phyloP scores from a whole-genome alignment of 2,888 invertebrate species.

The Hedya salicella region DNA sequence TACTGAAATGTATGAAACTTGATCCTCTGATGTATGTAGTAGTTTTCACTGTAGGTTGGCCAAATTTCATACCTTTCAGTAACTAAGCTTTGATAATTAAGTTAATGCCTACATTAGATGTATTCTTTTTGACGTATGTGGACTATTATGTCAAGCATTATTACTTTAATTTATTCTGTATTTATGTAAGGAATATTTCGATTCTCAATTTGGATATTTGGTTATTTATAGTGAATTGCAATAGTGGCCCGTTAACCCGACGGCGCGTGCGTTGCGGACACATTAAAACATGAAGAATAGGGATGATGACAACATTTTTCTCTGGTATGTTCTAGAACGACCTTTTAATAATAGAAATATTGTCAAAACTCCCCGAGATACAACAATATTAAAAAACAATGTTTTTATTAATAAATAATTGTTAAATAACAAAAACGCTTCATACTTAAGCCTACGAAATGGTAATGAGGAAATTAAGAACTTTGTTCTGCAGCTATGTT shows the following conservation, averaged over 20 bases:
- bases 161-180: constrained; percentile 40
- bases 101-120: constrained; percentile 19
- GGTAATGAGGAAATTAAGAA: too few relatives aligned
- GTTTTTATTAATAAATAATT: too few relatives aligned
- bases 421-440: too few relatives aligned
- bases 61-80: constrained; percentile 26
- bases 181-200: constrained; percentile 31
- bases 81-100: constrained; percentile 11
- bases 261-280: constrained; percentile 21
- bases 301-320: too few relatives aligned
- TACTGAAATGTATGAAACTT: constrained; percentile 17
- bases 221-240: constrained; percentile 10
- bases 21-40: constrained; percentile 9
- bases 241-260: not conserved
- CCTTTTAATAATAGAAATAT: too few relatives aligned
- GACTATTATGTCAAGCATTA: constrained; percentile 33
- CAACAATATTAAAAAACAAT: too few relatives aligned
- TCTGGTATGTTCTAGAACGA: too few relatives aligned
- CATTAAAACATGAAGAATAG: constrained; percentile 23
- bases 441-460: too few relatives aligned
- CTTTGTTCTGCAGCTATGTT: too few relatives aligned
- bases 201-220: constrained; percentile 18
- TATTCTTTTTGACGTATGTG: constrained; percentile 36
- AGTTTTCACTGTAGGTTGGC: not conserved
- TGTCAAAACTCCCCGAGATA: too few relatives aligned